Evolutionary conservation across 2,888 invertebrate species (phyloP).

Genomic region (Philhelius pedissequus): DNA sequence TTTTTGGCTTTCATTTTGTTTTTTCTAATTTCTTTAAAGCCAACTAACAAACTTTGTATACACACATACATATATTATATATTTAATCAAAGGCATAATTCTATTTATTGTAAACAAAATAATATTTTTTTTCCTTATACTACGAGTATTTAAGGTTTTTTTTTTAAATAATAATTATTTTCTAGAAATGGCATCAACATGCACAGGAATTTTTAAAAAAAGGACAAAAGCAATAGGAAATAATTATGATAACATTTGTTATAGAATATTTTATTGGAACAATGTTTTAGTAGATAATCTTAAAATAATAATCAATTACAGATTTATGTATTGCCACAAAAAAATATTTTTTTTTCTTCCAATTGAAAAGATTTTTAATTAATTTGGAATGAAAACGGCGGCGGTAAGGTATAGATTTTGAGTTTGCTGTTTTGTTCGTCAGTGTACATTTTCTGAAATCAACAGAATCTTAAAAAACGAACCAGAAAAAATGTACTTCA

Average conservation of each 20-base stretch:
- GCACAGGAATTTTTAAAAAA: constrained; percentile 6
- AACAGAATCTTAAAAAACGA: no score
- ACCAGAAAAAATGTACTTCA: no score
- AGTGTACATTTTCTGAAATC: no score
- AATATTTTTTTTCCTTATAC: neutral
- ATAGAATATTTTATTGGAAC: constrained; percentile 31
- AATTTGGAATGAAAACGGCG: no score
- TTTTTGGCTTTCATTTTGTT: constrained; percentile 32
- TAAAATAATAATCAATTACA: constrained; percentile 48
- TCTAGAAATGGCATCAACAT: constrained; percentile 29
- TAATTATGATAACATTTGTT: neutral
- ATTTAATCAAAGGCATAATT: constrained; percentile 35
- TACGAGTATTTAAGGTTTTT: constrained; percentile 8
- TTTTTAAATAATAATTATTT: constrained; percentile 2
- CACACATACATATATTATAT: neutral
- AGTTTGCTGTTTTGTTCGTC: no score
- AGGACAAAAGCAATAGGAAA: neutral
- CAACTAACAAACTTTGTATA: neutral
- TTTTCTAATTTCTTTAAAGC: neutral
- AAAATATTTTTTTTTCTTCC: neutral
- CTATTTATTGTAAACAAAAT: constrained; percentile 27
- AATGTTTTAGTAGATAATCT: constrained; percentile 52
- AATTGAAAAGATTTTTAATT: neutral
- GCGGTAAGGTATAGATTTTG: no score
- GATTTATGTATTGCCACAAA: constrained; percentile 45